These are phyloP conservation scores for Bellardia pandia DNA, from an alignment of 2,888 invertebrate genomes.

Conservation along the genomic window DNA sequence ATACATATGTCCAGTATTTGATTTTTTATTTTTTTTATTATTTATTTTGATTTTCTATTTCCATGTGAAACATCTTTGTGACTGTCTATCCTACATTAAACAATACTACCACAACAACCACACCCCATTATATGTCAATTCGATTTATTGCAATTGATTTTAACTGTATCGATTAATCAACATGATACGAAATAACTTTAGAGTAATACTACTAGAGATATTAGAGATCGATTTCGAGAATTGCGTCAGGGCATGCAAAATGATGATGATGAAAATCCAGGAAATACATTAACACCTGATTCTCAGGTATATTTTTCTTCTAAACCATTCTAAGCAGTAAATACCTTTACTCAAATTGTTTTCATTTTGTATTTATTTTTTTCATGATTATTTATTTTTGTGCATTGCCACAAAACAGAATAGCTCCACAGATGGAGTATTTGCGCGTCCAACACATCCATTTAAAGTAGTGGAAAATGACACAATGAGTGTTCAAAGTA, in stretches of 20 bases:
- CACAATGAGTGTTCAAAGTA: slow-evolving; percentile 93
- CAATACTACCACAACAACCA: slow-evolving; percentile 34
- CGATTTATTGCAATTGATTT: slow-evolving; percentile 16
- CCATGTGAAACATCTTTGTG: slow-evolving; percentile 61
- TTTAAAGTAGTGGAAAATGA: slow-evolving; percentile 95
- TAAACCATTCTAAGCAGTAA: neutral
- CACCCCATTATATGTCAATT: slow-evolving; percentile 44
- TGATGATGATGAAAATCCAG: slow-evolving; percentile 91
- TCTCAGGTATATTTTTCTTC: slow-evolving; percentile 86
- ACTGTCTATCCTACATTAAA: slow-evolving; percentile 47
- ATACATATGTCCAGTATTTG: neutral
- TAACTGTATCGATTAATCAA: slow-evolving; percentile 32
- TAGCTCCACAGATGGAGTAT: slow-evolving; percentile 90
- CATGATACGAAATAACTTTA: slow-evolving; percentile 28
- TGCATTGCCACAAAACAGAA: slow-evolving; percentile 79
- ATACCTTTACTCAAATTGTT: neutral
- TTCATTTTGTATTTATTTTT: neutral
- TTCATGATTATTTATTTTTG: neutral
- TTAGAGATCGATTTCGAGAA: slow-evolving; percentile 91
- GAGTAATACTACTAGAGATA: slow-evolving; percentile 69
- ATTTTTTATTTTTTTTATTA: neutral
- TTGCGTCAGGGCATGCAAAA: slow-evolving; percentile 93
- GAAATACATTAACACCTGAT: slow-evolving; percentile 89
- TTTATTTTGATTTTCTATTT: slow-evolving; percentile 66
- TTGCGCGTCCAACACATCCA: slow-evolving; percentile 89